Evolutionary conservation across 2,113 vertebrate genomes (phyloP).

Genomic region (Acrocephalus kingi): DNA sequence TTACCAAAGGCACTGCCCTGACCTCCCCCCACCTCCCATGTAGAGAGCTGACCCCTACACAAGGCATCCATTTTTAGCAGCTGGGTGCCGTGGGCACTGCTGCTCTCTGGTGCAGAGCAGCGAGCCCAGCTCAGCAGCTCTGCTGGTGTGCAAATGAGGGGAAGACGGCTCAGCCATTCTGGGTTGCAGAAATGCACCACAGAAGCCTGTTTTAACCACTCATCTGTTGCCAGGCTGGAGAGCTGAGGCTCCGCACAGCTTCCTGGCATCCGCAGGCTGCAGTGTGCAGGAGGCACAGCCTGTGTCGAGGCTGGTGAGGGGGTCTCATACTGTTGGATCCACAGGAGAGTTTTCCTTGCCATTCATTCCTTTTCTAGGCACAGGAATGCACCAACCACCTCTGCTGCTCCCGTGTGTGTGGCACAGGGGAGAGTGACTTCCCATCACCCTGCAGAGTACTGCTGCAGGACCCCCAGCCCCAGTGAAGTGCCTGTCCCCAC

Average conservation of each 20-base stretch:
- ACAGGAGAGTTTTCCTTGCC: not conserved
- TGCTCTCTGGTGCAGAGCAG: not conserved
- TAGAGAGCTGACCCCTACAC: not conserved
- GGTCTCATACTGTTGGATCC: not conserved
- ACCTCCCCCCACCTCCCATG: not conserved
- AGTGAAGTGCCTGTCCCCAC: not conserved
- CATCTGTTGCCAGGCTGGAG: not conserved
- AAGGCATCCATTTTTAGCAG: slow-evolving; percentile 14
- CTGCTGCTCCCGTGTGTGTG: not conserved
- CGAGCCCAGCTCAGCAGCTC: not conserved
- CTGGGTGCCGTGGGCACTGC: not conserved
- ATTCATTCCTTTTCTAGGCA: not conserved
- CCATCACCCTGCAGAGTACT: not conserved
- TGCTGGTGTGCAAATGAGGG: not conserved
- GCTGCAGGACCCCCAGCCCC: not conserved
- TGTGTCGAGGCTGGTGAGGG: fast-evolving
- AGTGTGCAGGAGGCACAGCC: fast-evolving
- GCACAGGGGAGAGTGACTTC: not conserved
- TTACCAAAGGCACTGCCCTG: not conserved
- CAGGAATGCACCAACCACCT: fast-evolving
- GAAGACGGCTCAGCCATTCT: not conserved
- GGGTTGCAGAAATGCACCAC: not conserved
- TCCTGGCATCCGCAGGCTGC: fast-evolving
- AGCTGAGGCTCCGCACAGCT: not conserved
- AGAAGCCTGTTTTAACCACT: not conserved